Percentiles rank a stretch among this genome's conserved stretches.
Evolutionary conservation across 1,140 invertebrate species (phyloP).

Genomic region (Pogonomyrmex californicus): DNA sequence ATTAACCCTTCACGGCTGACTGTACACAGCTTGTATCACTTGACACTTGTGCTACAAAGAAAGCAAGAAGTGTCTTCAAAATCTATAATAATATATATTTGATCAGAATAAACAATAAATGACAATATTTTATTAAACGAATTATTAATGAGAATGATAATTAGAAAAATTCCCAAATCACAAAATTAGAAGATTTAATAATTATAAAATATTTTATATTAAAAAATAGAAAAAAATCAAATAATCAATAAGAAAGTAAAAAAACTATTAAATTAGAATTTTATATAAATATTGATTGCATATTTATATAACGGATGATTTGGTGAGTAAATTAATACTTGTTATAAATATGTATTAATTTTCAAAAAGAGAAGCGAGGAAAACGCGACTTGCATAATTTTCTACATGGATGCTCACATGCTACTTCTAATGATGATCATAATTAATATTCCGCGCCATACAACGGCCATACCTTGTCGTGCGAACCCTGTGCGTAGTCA

Average conservation of each 20-base stretch:
- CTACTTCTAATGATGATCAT: not conserved
- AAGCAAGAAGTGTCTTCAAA: not conserved
- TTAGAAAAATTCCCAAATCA: not conserved
- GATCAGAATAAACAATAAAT: not conserved
- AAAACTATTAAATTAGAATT: not conserved
- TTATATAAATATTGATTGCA: not conserved
- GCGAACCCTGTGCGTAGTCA: constrained; percentile 4
- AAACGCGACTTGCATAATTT: not conserved
- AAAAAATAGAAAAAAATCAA: not conserved
- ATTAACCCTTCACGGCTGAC: constrained; percentile 48
- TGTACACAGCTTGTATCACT: constrained; percentile 37
- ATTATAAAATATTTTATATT: not conserved
- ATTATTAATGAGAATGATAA: not conserved
- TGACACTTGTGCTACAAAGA: not conserved
- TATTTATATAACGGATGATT: not conserved
- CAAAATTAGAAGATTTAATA: not conserved
- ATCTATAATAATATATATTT: not conserved
- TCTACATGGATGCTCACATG: not conserved
- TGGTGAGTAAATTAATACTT: not conserved
- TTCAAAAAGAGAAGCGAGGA: not conserved
- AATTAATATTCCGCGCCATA: constrained; percentile 22
- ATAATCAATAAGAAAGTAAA: not conserved
- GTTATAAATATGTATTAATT: constrained; percentile 1
- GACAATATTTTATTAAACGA: not conserved
- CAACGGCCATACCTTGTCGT: not conserved